A percentile compares a stretch with the other conserved stretches of the same genome.
Evolutionary conservation across 2,888 invertebrate genomes (phyloP).

Genomic region (Sarcophaga rosellei): DNA sequence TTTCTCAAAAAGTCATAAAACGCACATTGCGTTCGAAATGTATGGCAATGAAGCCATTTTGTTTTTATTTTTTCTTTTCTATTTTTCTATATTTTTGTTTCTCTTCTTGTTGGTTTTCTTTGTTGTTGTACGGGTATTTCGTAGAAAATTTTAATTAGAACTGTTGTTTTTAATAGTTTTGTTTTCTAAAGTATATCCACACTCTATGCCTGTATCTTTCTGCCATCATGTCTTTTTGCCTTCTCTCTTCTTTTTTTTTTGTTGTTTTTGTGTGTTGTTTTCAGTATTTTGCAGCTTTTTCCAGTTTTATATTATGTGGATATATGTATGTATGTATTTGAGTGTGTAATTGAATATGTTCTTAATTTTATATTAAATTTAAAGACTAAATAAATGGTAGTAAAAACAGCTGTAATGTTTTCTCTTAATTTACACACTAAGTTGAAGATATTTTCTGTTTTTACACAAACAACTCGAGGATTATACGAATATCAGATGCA

Average conservation of each 20-base stretch:
- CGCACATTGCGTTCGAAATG: constrained; percentile 62
- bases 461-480: neutral
- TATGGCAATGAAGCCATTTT: constrained; percentile 40
- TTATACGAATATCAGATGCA: neutral
- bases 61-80: neutral
- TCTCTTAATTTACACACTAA: constrained; percentile 25
- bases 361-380: constrained; percentile 59
- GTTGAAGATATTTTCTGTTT: neutral
- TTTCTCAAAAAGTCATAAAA: constrained; percentile 61
- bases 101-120: neutral
- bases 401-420: constrained; percentile 20
- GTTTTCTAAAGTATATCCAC: constrained; percentile 15
- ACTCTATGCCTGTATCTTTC: neutral
- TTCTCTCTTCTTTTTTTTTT: neutral
- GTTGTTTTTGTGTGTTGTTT: neutral
- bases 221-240: neutral
- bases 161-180: constrained; percentile 57
- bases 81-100: constrained; percentile 13
- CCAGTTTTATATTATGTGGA: constrained; percentile 21
- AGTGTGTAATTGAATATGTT: constrained; percentile 59
- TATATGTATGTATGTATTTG: constrained; percentile 11
- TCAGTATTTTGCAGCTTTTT: neutral
- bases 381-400: constrained; percentile 15
- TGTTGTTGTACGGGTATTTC: constrained; percentile 23
- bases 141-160: constrained; percentile 62